These are phyloP conservation scores for Prostheceraeus crozeri DNA, from an alignment of 2,888 invertebrate species.

Conservation along the genomic window DNA sequence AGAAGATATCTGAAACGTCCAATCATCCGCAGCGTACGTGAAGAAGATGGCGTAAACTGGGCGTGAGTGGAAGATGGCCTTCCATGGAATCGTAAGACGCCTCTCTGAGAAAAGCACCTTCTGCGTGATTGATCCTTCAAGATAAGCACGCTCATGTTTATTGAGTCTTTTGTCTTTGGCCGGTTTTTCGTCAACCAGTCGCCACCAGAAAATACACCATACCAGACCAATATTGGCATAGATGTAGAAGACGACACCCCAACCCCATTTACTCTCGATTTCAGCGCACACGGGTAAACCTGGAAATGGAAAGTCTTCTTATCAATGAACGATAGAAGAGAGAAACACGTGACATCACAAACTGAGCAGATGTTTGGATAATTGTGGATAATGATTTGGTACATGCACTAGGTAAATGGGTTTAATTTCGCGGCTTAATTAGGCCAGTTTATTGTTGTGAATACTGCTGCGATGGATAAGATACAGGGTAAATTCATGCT, in stretches of 20 bases:
- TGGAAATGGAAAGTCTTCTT: too few relatives aligned
- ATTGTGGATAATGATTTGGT: too few relatives aligned
- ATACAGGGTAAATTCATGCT: too few relatives aligned
- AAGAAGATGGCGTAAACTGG: constrained; percentile 39
- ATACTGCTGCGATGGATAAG: too few relatives aligned
- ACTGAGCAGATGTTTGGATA: too few relatives aligned
- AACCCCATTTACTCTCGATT: constrained; percentile 39
- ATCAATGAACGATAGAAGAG: too few relatives aligned
- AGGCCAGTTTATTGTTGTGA: too few relatives aligned
- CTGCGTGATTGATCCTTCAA: constrained; percentile 23
- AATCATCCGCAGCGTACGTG: constrained; percentile 38
- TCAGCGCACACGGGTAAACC: constrained; percentile 37
- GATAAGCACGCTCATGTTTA: constrained; percentile 34
- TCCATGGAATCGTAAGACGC: constrained; percentile 32
- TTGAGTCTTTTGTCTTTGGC: constrained; percentile 34
- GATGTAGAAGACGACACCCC: constrained; percentile 39
- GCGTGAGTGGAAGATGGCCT: constrained; percentile 34
- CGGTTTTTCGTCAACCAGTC: constrained; percentile 37
- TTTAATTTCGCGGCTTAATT: too few relatives aligned
- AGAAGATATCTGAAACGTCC: constrained; percentile 39
- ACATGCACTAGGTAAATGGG: too few relatives aligned
- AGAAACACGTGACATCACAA: too few relatives aligned
- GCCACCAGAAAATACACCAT: constrained; percentile 40
- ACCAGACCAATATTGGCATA: constrained; percentile 39
- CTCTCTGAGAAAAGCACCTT: constrained; percentile 17